phyloP scores from a whole-genome alignment of 2,888 invertebrate species.

The Tetragonula carbonaria region DNA sequence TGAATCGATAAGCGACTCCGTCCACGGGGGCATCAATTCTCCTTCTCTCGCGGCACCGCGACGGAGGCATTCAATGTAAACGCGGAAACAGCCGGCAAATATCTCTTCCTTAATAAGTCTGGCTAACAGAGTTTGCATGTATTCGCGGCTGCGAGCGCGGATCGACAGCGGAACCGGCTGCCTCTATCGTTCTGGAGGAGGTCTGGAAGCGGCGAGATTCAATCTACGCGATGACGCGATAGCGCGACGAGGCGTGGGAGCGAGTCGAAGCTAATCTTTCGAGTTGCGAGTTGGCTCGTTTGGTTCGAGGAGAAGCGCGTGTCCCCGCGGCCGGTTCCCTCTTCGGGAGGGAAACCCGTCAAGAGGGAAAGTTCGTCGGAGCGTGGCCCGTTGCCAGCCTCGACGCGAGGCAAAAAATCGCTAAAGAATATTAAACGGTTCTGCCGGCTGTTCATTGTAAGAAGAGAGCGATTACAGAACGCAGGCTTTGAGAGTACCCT shows the following conservation, averaged over 20 bases:
- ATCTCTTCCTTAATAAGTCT: constrained; percentile 62
- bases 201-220: constrained; percentile 69
- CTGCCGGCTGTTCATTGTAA: constrained; percentile 42
- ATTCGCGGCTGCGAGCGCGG: constrained; percentile 43
- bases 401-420: constrained; percentile 36
- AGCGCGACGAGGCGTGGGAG: constrained; percentile 78
- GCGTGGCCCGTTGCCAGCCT: constrained; percentile 15
- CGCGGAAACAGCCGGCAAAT: constrained; percentile 58
- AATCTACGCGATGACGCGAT: constrained; percentile 76
- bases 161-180: constrained; percentile 60
- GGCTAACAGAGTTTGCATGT: constrained; percentile 52
- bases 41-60: background rate
- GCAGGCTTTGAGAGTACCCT: constrained; percentile 31
- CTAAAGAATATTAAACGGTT: constrained; percentile 54
- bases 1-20: constrained; percentile 36
- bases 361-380: constrained; percentile 71
- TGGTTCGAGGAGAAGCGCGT: constrained; percentile 47
- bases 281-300: constrained; percentile 59
- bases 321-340: constrained; percentile 53
- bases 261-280: constrained; percentile 72
- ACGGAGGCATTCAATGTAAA: constrained; percentile 37
- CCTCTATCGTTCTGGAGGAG: constrained; percentile 62
- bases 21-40: constrained; percentile 42
- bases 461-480: constrained; percentile 47
- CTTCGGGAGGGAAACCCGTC: constrained; percentile 47